A percentile compares a stretch with the other conserved stretches of the same genome.
Conservation (phyloP, 2,888 invertebrate species). For the Scaeva pyrastri region DNA sequence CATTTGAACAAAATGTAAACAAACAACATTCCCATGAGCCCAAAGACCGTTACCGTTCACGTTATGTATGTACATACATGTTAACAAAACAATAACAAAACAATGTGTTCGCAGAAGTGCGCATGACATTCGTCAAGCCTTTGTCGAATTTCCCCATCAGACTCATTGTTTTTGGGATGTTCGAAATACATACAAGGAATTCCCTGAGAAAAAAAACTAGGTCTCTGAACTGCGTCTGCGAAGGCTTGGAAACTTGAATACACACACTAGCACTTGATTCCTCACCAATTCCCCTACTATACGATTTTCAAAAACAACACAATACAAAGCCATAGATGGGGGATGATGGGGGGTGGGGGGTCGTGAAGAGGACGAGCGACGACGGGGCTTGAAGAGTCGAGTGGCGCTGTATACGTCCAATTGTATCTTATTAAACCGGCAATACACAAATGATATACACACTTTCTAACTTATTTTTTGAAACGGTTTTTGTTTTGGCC, state of each 20-base stretch:
- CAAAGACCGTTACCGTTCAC: background rate
- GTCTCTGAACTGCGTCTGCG: constrained; percentile 75
- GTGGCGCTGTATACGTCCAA: constrained; percentile 44
- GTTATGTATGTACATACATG: too few species aligned
- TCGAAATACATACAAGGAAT: background rate
- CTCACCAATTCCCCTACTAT: constrained; percentile 48
- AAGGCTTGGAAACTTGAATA: constrained; percentile 40
- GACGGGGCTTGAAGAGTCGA: constrained; percentile 42
- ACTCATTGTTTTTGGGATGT: constrained; percentile 10
- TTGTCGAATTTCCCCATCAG: constrained; percentile 46
- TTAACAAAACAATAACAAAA: constrained; percentile 45
- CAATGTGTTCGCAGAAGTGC: constrained; percentile 34
- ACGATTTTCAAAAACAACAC: constrained; percentile 6
- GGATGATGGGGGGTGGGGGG: too few species aligned
- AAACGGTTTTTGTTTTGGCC: too few species aligned
- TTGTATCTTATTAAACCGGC: constrained; percentile 68
- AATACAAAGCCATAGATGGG: too few species aligned
- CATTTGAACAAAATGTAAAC: constrained; percentile 63
- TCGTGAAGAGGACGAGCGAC: constrained; percentile 7
- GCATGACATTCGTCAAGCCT: constrained; percentile 50
- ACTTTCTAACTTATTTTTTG: constrained; percentile 18
- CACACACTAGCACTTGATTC: background rate
- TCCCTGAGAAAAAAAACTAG: constrained; percentile 64
- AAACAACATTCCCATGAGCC: constrained; percentile 48
- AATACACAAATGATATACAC: constrained; percentile 45